Percentiles rank a stretch among this genome's conserved stretches.
phyloP scores from a whole-genome alignment of 2,888 invertebrate genomes.

The Paralinhomoeus sp. region DNA sequence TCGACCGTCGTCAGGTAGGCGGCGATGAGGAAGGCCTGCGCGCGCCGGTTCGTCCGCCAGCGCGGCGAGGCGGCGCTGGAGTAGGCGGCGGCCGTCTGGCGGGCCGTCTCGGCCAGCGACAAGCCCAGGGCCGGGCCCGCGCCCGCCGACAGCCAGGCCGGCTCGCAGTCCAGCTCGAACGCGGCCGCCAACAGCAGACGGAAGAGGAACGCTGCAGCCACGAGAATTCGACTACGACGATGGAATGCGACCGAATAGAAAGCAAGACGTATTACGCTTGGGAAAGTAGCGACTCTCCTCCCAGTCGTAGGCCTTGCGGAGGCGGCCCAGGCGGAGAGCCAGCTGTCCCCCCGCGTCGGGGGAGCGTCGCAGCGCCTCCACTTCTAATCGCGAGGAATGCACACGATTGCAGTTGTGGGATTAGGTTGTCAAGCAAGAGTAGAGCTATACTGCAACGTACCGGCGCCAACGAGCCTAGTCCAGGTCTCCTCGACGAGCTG shows the following conservation, averaged over 20 bases:
- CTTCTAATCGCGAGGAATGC: too few species aligned
- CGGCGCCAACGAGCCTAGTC: constrained; percentile 48
- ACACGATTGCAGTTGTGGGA: too few species aligned
- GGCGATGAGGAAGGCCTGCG: neutral
- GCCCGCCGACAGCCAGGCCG: constrained; percentile 35
- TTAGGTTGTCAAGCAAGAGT: too few species aligned
- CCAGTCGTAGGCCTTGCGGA: constrained; percentile 49
- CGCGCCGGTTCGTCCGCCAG: neutral
- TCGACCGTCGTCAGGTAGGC: neutral
- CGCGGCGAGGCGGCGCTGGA: neutral
- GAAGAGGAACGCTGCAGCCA: constrained; percentile 26
- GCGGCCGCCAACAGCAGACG: constrained; percentile 26
- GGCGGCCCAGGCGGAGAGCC: constrained; percentile 43
- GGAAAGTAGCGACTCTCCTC: constrained; percentile 68
- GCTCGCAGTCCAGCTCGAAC: constrained; percentile 22
- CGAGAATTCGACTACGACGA: constrained; percentile 4
- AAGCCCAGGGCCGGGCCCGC: neutral
- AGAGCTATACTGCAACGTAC: constrained; percentile 13
- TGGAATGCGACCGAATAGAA: neutral
- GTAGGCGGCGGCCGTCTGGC: too few species aligned
- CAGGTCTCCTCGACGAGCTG: constrained; percentile 68
- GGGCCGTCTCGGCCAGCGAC: too few species aligned
- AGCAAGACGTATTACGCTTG: constrained; percentile 38
- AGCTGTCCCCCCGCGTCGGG: constrained; percentile 31
- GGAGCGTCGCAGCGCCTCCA: neutral